Percentiles rank a stretch among this genome's conserved stretches.
phyloP scores from a whole-genome alignment of 2,888 invertebrate species.

The Drosophila leonis region DNA sequence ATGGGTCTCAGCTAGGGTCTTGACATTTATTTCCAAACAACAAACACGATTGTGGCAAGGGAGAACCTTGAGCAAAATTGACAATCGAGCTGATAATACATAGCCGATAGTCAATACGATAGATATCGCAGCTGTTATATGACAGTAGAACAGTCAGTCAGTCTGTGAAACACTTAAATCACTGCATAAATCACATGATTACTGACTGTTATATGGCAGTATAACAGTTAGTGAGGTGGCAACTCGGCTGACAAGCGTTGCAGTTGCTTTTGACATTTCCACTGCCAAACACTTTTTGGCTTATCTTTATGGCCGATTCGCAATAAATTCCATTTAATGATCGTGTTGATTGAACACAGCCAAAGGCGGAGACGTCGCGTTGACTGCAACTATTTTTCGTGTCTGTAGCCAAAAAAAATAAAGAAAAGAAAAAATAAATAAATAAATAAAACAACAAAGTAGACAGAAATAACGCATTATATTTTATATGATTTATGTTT shows the following conservation, averaged over 20 bases:
- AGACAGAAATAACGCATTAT: slow-evolving; percentile 29
- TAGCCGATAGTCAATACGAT: neutral
- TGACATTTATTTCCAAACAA: neutral
- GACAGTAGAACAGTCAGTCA: neutral
- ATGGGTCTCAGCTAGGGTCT: neutral
- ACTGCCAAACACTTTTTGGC: slow-evolving; percentile 1
- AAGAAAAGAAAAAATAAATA: neutral
- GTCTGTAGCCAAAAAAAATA: slow-evolving; percentile 3
- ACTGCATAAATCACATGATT: neutral
- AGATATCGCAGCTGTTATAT: neutral
- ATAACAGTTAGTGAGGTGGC: slow-evolving; percentile 7
- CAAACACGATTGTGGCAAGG: too few species aligned
- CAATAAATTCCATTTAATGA: slow-evolving; percentile 38
- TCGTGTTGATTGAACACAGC: slow-evolving; percentile 23
- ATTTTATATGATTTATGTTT: slow-evolving; percentile 59
- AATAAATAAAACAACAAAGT: slow-evolving; percentile 13
- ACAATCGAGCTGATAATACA: neutral
- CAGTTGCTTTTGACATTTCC: slow-evolving; percentile 12
- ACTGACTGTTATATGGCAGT: neutral
- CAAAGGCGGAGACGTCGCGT: slow-evolving; percentile 23
- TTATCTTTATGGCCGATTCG: slow-evolving; percentile 33
- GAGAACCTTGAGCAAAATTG: neutral
- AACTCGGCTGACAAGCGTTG: slow-evolving; percentile 11
- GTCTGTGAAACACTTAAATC: neutral
- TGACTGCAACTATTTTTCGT: slow-evolving; percentile 31